Evolutionary conservation across 1,140 invertebrate species (phyloP), one percentile per base, ranked within the genome.

Genomic region (Sinella curviseta): DNA sequence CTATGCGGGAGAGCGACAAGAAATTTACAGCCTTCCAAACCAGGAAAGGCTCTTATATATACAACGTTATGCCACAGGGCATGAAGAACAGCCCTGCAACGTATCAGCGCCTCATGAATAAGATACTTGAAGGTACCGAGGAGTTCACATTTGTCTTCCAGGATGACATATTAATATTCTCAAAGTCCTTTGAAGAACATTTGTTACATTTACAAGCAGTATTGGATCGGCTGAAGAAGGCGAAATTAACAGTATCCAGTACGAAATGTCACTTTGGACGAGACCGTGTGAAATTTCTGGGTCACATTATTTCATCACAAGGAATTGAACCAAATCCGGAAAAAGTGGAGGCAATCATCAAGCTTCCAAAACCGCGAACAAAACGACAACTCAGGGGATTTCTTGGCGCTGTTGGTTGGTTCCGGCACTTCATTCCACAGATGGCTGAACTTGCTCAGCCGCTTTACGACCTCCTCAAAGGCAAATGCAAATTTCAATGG

Each of bases 11-110:
- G 12, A 54, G n/a, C 0, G 85, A 82, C 33, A 80, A 80, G 31
- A 82, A 85, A 31, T 86, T 86, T 35, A 90, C 89, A 0, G 88
- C 87, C 0, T 89, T 89, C 75, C 84, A 85, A 2, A 85, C 86
- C 0, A 85, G 85, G 0, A 84, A 86, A 3, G 86, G 86, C 0
- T 79, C 86, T 1, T 89, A 81, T 77, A 79, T 86, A 12, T 88
- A 84, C 75, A 78, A 77, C 1, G 74, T 82, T 2, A 85, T 86
- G 83, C 86, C 87, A 1, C 87, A 86, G 77, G 86, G 87, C 0
- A 77, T 88, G 2, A 82, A 80, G 1, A 87, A 87, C 77, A 80
- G 82, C 12, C 84, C 86, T 0, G 84, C 85, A 0, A 86, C 86
- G 0, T 86, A 88, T 70, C 85, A 88, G 39, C 82, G 86, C 8